Percentiles rank a stretch among this genome's conserved stretches.
These are phyloP conservation scores for Enteromius treurensis DNA, from an alignment of 2,797 vertebrate genomes.

Conservation along the genomic window DNA sequence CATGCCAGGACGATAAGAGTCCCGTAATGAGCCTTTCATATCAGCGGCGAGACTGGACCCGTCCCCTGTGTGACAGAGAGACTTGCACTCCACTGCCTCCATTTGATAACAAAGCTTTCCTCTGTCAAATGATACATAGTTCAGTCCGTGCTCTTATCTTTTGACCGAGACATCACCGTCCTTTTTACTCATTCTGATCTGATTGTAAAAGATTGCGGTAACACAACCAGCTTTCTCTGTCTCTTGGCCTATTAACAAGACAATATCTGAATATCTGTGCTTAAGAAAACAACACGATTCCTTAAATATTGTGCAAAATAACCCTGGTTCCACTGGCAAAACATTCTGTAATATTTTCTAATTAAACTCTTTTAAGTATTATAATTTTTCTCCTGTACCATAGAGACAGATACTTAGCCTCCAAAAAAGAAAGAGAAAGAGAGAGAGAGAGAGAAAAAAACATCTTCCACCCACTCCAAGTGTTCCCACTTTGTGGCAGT, in stretches of 20 bases:
- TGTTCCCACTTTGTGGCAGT: slow-evolving; percentile 84
- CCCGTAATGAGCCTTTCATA: slow-evolving; percentile 93
- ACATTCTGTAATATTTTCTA: slow-evolving; percentile 38
- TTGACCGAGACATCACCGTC: slow-evolving; percentile 52
- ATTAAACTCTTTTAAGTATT: slow-evolving; percentile 50
- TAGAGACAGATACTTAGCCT: slow-evolving; percentile 77
- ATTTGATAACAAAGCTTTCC: slow-evolving; percentile 88
- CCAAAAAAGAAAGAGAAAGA: background rate
- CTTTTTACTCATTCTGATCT: slow-evolving; percentile 22
- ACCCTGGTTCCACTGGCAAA: background rate
- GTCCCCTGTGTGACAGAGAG: slow-evolving; percentile 77
- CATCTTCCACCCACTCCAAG: slow-evolving; percentile 83
- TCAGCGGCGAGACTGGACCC: slow-evolving; percentile 82
- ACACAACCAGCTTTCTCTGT: slow-evolving; percentile 14
- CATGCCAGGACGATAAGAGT: slow-evolving; percentile 87
- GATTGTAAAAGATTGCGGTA: slow-evolving; percentile 19
- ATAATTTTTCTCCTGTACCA: slow-evolving; percentile 58
- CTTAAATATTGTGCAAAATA: background rate
- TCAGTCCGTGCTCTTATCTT: slow-evolving; percentile 72
- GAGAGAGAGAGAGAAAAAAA: slow-evolving; percentile 62
- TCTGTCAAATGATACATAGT: slow-evolving; percentile 90
- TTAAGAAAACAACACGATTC: background rate
- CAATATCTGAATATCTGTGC: slow-evolving; percentile 2
- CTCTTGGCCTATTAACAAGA: slow-evolving; percentile 7
- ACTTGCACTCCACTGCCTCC: slow-evolving; percentile 82